Percentiles rank a stretch among this genome's conserved stretches.
Conservation (phyloP, 2,113 vertebrate genomes). For the Sus scrofa region T2T-Sscrofa CM000829.6:41309501-41310000, state of each 20-base stretch:
- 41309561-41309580: not conserved
- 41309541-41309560: not conserved
- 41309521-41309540: not conserved
- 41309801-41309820: not conserved
- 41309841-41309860: not conserved
- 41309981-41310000: not conserved
- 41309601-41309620: not conserved
- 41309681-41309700: not conserved
- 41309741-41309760: not conserved
- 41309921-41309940: not conserved
- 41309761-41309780: not conserved
- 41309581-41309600: not conserved
- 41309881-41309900: not conserved
- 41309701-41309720: not conserved
- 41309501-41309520: not conserved
- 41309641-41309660: not conserved
- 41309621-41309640: not conserved
- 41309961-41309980: not conserved
- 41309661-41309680: not conserved
- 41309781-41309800: not conserved
- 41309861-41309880: not conserved
- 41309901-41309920: not conserved
- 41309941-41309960: not conserved
- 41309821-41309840: not conserved
- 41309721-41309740: not conserved